Conservation (phyloP, 1,140 invertebrate species). For the Holcopasites calliopsidis region DNA sequence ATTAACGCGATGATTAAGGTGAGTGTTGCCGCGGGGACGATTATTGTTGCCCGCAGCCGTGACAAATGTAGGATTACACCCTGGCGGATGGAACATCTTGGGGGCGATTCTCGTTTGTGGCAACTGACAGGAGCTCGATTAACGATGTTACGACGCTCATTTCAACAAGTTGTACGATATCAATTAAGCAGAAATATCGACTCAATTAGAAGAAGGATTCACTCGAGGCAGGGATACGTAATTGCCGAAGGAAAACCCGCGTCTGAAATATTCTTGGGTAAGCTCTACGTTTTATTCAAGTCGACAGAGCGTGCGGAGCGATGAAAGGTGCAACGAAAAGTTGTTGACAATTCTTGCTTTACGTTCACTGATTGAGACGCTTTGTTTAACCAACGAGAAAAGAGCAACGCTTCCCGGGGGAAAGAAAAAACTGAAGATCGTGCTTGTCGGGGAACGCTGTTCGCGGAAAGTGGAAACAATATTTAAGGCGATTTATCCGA, state of each 20-base stretch:
- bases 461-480: background rate
- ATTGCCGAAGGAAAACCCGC: too few relatives aligned
- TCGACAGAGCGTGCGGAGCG: too few relatives aligned
- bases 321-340: too few relatives aligned
- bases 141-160: background rate
- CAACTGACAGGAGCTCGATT: slow-evolving; percentile 2
- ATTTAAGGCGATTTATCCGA: background rate
- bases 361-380: background rate
- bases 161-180: too few relatives aligned
- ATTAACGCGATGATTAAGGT: background rate
- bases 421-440: background rate
- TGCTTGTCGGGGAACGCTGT: background rate
- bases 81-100: background rate
- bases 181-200: too few relatives aligned
- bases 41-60: background rate
- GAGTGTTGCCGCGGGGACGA: background rate
- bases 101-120: background rate
- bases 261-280: too few relatives aligned
- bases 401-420: background rate
- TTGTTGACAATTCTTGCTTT: too few relatives aligned
- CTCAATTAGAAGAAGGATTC: too few relatives aligned
- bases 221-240: too few relatives aligned
- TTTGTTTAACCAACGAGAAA: background rate
- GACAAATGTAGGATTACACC: slow-evolving; percentile 4
- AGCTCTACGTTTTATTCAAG: too few relatives aligned